Conservation (phyloP, 2,888 invertebrate species). For the Xestia sexstrigata region DNA sequence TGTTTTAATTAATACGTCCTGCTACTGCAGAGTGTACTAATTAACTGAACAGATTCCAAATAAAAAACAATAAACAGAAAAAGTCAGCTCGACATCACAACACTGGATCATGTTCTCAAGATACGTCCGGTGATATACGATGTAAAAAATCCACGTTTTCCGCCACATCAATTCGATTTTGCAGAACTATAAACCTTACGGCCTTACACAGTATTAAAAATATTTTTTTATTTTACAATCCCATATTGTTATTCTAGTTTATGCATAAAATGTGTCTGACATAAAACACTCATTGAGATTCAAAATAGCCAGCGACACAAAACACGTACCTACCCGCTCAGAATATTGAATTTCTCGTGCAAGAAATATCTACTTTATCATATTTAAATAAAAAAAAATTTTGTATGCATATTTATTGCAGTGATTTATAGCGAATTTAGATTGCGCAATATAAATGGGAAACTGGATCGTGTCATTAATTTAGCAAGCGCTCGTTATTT, state of each 20-base stretch:
- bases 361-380: constrained; percentile 68
- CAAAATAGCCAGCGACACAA: constrained; percentile 73
- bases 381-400: constrained; percentile 66
- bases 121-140: constrained; percentile 76
- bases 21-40: constrained; percentile 79
- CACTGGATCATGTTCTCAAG: constrained; percentile 73
- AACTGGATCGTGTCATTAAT: constrained; percentile 82
- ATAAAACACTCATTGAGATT: constrained; percentile 77
- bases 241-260: constrained; percentile 69
- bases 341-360: constrained; percentile 74
- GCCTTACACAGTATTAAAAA: constrained; percentile 54
- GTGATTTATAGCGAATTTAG: constrained; percentile 75
- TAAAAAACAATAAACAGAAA: constrained; percentile 80
- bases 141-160: constrained; percentile 49
- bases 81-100: constrained; percentile 72
- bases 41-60: constrained; percentile 85
- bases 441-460: constrained; percentile 75
- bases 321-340: constrained; percentile 67
- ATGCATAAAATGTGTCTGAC: constrained; percentile 70
- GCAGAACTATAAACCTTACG: constrained; percentile 60
- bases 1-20: constrained; percentile 82
- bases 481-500: constrained; percentile 81
- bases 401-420: constrained; percentile 63
- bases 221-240: constrained; percentile 57
- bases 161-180: constrained; percentile 41